Evolutionary conservation across 1,140 invertebrate genomes (phyloP), one percentile per base, ranked within the genome.

Genomic region (Ostrea edulis): DNA sequence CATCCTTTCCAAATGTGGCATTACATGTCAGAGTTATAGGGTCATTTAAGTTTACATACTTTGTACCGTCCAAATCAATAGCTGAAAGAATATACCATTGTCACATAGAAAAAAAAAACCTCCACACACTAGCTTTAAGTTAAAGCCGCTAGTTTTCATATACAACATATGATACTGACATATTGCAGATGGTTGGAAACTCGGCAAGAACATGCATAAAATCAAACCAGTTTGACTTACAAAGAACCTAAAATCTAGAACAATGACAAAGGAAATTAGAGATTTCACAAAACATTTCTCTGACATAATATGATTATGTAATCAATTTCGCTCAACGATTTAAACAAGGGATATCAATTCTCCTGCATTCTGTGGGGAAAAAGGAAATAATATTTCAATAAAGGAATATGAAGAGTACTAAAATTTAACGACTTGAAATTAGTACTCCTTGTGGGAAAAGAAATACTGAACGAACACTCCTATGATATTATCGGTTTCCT

Each of bases 11-110:
- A 35, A 84, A 84, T 17, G 87, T 85, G 22, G 55, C 87, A 88
- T 88, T 88, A 35, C 87, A 88, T 22, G 84, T 84, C 62, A 88
- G 82, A 51, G 55, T 88, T 14, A 88, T 88, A 17, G 62, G 83
- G 11, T 84, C 87, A 17, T 88, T 68, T 29, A 88, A 84, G 35
- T 88, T 88, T 29, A 88, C 84, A 85, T 81, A 84, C 55, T 84
- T 17, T 44, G 84, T 88, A 58, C 87, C 87, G 22, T 81, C 54
- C 25, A 88, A 58, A 20, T 54, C 8, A 81, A 88, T 88, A 55
- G 53, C 87, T 88, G 53, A 62, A 88, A 85, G 54, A 58, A 62
- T 12, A 77, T 20, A 62, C 17, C 55, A 62, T 62, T n/a, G n/a
- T 20, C 14, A 62, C 17, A 62, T n/a, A 20, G 17, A 62, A 62